Evolutionary conservation across 2,113 vertebrate genomes (phyloP).

Genomic region (Canis aureus): DNA sequence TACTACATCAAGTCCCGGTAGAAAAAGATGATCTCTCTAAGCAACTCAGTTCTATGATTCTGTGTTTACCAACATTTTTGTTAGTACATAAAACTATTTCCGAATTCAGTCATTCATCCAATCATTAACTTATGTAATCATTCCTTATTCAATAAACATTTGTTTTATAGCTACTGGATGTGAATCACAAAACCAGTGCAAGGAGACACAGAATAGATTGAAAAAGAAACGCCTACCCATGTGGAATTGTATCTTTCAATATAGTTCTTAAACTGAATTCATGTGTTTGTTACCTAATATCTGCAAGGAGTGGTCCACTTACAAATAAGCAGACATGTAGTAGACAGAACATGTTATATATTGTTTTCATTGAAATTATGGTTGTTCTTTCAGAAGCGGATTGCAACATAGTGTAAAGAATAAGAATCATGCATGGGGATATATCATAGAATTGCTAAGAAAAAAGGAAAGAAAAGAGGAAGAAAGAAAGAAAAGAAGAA

Average conservation of each 20-base stretch:
- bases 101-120: neutral
- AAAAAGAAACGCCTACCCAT: neutral
- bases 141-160: neutral
- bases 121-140: neutral
- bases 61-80: neutral
- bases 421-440: neutral
- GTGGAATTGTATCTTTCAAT: neutral
- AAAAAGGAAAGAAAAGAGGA: neutral
- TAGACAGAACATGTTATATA: neutral
- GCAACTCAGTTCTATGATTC: neutral
- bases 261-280: neutral
- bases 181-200: neutral
- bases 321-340: neutral
- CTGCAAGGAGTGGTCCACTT: neutral
- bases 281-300: neutral
- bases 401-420: neutral
- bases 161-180: neutral
- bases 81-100: neutral
- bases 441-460: neutral
- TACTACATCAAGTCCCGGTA: neutral
- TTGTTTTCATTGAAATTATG: constrained; percentile 15
- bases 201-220: neutral
- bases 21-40: neutral
- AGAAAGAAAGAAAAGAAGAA: neutral
- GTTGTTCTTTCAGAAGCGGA: constrained; percentile 10